Base-by-base conservation (phyloP, 2,113 vertebrate species). In the Picathartes gymnocephalus region DNA sequence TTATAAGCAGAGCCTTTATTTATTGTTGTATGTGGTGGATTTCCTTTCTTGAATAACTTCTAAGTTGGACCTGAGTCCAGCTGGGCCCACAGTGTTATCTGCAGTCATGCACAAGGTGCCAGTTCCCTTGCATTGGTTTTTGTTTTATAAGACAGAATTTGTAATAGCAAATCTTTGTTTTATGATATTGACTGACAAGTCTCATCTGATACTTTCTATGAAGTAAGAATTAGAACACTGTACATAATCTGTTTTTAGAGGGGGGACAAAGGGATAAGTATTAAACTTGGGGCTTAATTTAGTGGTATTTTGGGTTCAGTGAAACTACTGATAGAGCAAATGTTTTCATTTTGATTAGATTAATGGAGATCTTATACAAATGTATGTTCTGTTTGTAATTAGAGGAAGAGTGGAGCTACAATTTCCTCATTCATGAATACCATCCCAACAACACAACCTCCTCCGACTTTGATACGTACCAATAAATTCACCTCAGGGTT, bases 401-500 rank as follows among this genome's bases (percentile, higher is more conserved):
- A 99, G 99, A 98, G 98, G 89, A 99, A 98, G 96, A 99, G 98
- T 19, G 98, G 98, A 51, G 98, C 99, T 5, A 98, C 99, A 1
- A 95, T 99, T 84, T 98, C 99, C 39, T 99, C 99, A 0, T 99
- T 99, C 91, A 98, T 99, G 97, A 99, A 99, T 91, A 98, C 98
- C 4, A 99, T 99, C 81, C 99, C 99, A 21, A 99, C 98, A 39
- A 98, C 91, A 23, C 98, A 99, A 86, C 99, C 99, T 15, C 99
- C 99, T 31, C 99, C 99, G 0, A 99, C 99, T 8, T 97, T 99
- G 21, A 99, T 99, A 89, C 98, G 99, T 50, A 99, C 99, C 97
- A 99, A 99, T 97, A 99, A 99, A 73, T 99, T 99, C 97, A 99
- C 99, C 23, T 98, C 98, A 88, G 99, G 99, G 28, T 99, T 99